These are phyloP conservation scores for Poicephalus meyeri DNA, from an alignment of 2,113 vertebrate genomes.

Conservation along the genomic window DNA sequence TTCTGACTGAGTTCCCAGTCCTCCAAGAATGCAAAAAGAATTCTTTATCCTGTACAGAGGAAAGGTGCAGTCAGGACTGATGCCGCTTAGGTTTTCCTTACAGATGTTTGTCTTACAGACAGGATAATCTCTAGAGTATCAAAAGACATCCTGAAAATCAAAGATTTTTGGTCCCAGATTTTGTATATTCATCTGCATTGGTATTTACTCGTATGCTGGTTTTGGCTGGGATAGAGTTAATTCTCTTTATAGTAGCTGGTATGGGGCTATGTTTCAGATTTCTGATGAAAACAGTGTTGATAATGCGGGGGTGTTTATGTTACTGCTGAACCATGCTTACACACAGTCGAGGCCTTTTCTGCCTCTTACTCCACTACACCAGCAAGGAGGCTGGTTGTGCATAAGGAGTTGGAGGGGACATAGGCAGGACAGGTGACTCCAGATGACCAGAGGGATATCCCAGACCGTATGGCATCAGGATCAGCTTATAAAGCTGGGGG, in stretches of 20 bases:
- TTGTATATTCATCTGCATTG: slow-evolving; percentile 6
- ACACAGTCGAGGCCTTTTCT: background rate
- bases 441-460: background rate
- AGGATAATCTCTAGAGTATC: background rate
- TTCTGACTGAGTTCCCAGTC: background rate
- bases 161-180: background rate
- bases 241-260: background rate
- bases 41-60: background rate
- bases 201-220: slow-evolving; percentile 19
- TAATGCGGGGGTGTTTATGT: background rate
- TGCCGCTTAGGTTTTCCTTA: background rate
- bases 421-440: background rate
- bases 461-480: background rate
- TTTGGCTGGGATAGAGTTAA: background rate
- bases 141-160: background rate
- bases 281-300: background rate
- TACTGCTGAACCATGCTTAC: background rate
- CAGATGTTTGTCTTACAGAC: background rate
- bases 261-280: background rate
- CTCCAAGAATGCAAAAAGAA: background rate
- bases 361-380: background rate
- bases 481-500: background rate
- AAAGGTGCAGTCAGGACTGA: background rate
- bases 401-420: background rate
- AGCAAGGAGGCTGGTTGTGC: background rate